phyloP scores from a whole-genome alignment of 2,797 vertebrate genomes.

The Cetoscarus ocellatus region DNA sequence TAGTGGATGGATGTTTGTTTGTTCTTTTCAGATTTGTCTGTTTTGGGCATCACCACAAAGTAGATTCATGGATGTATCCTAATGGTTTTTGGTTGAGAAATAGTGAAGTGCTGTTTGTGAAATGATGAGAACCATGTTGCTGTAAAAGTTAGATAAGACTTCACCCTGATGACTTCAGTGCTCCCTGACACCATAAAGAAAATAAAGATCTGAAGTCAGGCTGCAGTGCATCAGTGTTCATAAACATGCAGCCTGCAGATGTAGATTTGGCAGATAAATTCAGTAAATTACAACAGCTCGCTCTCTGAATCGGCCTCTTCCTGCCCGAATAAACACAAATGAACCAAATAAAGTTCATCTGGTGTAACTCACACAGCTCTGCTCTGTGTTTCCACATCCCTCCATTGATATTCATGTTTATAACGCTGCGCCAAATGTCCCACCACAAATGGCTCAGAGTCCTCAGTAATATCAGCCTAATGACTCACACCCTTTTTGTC shows the following conservation, averaged over 20 bases:
- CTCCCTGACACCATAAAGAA: background rate
- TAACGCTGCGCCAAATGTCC: slow-evolving; percentile 51
- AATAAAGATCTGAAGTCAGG: background rate
- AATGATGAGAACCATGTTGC: background rate
- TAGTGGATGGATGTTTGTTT: no score
- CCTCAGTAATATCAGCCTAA: slow-evolving; percentile 66
- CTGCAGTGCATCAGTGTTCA: background rate
- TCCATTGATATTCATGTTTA: slow-evolving; percentile 29
- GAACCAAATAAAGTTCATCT: slow-evolving; percentile 10
- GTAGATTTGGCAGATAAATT: slow-evolving; percentile 2
- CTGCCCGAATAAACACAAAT: slow-evolving; percentile 19
- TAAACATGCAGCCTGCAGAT: slow-evolving; percentile 4
- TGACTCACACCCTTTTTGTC: slow-evolving; percentile 75
- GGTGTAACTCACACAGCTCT: slow-evolving; percentile 29
- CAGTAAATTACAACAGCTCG: background rate
- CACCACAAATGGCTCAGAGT: slow-evolving; percentile 67
- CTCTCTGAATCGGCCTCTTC: slow-evolving; percentile 16
- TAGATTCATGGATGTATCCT: no score
- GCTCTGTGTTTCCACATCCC: slow-evolving; percentile 6
- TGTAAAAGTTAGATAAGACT: slow-evolving; percentile 22
- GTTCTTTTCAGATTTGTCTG: no score
- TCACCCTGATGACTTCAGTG: background rate
- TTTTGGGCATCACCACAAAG: no score
- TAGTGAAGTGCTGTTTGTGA: background rate
- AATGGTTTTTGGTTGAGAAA: no score